Percentiles rank a stretch among this genome's conserved stretches.
These are phyloP conservation scores for Ataeniobius toweri DNA, from an alignment of 2,797 vertebrate genomes.

Conservation along the genomic window DNA sequence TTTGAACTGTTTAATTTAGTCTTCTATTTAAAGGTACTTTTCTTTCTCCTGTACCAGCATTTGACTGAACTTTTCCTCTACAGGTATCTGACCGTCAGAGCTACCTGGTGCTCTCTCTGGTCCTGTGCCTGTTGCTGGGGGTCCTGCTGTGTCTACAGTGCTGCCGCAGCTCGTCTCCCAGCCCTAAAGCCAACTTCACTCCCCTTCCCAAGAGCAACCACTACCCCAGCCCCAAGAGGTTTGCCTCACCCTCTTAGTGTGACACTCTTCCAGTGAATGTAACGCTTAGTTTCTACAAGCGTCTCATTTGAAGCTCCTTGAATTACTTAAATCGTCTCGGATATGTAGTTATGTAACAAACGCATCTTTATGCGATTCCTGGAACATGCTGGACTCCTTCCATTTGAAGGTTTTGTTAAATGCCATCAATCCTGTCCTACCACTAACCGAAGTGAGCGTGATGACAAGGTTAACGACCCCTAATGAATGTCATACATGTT, in stretches of 20 bases:
- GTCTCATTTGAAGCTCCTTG: not conserved
- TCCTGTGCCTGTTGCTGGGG: slow-evolving; percentile 89
- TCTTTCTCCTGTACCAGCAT: not conserved
- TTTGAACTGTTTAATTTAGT: not conserved
- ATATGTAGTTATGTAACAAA: not conserved
- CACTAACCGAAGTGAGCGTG: not conserved
- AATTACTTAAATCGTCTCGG: slow-evolving; percentile 12
- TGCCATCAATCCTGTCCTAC: slow-evolving; percentile 7
- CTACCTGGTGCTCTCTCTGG: slow-evolving; percentile 90
- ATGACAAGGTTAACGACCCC: not conserved
- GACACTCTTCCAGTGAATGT: not conserved
- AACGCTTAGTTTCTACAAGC: not conserved
- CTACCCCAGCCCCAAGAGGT: slow-evolving; percentile 98
- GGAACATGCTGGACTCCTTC: not conserved
- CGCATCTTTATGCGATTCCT: not conserved
- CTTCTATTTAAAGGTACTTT: not conserved
- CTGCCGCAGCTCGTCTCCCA: slow-evolving; percentile 82
- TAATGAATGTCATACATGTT: not conserved
- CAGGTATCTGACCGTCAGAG: slow-evolving; percentile 95
- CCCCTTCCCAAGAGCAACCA: slow-evolving; percentile 91
- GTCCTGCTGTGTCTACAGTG: slow-evolving; percentile 91
- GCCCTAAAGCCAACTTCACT: slow-evolving; percentile 74
- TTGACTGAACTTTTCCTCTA: slow-evolving; percentile 5
- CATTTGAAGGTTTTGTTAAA: not conserved
- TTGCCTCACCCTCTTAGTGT: slow-evolving; percentile 9